Percentiles rank a stretch among this genome's conserved stretches.
Evolutionary conservation across 2,888 invertebrate genomes (phyloP).

Genomic region (Philereme transversata): DNA sequence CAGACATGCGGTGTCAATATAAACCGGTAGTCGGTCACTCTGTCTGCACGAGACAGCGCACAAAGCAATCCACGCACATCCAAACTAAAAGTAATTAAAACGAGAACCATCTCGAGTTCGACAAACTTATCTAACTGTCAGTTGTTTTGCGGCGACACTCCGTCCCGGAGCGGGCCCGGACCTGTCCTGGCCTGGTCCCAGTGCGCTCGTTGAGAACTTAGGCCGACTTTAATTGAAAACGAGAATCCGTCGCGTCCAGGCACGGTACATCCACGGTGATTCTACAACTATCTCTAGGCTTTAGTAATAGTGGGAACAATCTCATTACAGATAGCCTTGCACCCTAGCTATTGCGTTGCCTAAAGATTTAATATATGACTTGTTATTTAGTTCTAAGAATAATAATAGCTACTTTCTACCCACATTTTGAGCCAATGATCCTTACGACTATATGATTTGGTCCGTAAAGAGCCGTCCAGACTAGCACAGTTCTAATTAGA

Average conservation of each 20-base stretch:
- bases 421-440: too few species aligned
- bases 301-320: too few species aligned
- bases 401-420: too few species aligned
- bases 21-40: not conserved
- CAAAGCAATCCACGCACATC: slow-evolving; percentile 29
- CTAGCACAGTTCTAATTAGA: slow-evolving; percentile 51
- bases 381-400: too few species aligned
- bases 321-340: too few species aligned
- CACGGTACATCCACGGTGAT: not conserved
- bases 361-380: too few species aligned
- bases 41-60: slow-evolving; percentile 15
- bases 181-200: slow-evolving; percentile 11
- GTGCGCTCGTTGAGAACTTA: slow-evolving; percentile 13
- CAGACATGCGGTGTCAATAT: not conserved
- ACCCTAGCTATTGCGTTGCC: too few species aligned
- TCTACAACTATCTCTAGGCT: not conserved
- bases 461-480: slow-evolving; percentile 7
- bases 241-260: slow-evolving; percentile 40
- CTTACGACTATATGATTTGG: not conserved
- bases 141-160: slow-evolving; percentile 41
- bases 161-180: slow-evolving; percentile 11
- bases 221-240: slow-evolving; percentile 47
- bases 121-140: slow-evolving; percentile 46
- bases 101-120: slow-evolving; percentile 38
- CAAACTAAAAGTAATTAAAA: slow-evolving; percentile 45